phyloP scores from a whole-genome alignment of 2,797 vertebrate genomes.

The Neosilurus hyrtlii region DNA sequence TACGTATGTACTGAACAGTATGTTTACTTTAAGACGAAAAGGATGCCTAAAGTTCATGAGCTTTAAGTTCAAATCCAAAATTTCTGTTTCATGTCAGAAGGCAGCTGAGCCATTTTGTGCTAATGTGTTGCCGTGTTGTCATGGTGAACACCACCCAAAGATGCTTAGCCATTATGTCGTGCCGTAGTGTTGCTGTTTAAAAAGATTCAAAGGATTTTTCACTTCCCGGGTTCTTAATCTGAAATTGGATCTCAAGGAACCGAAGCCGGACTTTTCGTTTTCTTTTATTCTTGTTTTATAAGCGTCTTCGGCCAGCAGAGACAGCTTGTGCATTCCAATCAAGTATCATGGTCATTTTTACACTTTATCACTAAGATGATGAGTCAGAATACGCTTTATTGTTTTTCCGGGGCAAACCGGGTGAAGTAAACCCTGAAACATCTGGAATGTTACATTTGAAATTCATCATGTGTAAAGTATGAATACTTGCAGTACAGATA shows the following conservation, averaged over 20 bases:
- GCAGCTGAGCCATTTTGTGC: background rate
- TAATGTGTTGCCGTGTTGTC: background rate
- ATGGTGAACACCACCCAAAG: background rate
- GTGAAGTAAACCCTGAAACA: background rate
- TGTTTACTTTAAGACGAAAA: too few species aligned
- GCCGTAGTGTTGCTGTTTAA: constrained; percentile 37
- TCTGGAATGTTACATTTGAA: background rate
- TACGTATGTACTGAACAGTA: background rate
- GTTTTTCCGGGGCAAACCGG: background rate
- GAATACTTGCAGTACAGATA: background rate
- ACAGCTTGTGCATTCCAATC: background rate
- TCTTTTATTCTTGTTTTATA: constrained; percentile 10
- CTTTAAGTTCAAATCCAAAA: background rate
- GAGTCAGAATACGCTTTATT: background rate
- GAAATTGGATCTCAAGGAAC: constrained; percentile 51
- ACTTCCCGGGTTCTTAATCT: constrained; percentile 37
- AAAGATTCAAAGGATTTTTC: constrained; percentile 48
- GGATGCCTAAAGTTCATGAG: background rate
- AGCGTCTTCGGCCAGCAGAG: background rate
- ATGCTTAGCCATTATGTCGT: constrained; percentile 29
- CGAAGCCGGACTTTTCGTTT: constrained; percentile 20
- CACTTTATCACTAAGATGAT: background rate
- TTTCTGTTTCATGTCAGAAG: background rate
- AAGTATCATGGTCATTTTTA: background rate
- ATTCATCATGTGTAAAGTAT: background rate